phyloP scores from a whole-genome alignment of 2,888 invertebrate genomes.

The Trissolcus brochymenae region DNA sequence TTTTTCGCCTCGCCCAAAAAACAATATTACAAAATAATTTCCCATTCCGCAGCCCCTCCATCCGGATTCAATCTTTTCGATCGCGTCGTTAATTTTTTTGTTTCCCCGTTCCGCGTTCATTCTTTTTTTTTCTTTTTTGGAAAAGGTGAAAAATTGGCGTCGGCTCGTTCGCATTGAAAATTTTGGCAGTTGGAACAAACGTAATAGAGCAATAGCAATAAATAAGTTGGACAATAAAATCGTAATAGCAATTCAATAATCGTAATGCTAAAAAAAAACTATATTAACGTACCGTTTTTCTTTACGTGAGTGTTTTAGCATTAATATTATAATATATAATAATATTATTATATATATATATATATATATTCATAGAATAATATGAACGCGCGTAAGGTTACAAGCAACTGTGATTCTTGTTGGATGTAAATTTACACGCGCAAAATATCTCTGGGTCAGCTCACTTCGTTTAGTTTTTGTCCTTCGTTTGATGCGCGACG shows the following conservation, averaged over 20 bases:
- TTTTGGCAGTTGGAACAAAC: conserved; percentile 64
- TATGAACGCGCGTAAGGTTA: conserved; percentile 42
- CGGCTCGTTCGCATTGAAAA: conserved; percentile 47
- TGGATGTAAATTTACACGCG: conserved; percentile 54
- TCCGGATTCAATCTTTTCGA: not conserved
- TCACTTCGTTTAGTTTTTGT: conserved; percentile 39
- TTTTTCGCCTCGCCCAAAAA: conserved; percentile 48
- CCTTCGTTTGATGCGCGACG: conserved; percentile 64
- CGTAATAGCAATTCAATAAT: conserved; percentile 58
- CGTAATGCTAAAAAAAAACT: conserved; percentile 49
- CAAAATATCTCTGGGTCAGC: conserved; percentile 20
- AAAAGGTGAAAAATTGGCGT: conserved; percentile 26
- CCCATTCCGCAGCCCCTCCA: not conserved
- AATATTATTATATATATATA: conserved; percentile 27
- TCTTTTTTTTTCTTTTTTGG: conserved; percentile 10
- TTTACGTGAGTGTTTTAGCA: conserved; percentile 21
- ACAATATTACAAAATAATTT: conserved; percentile 42
- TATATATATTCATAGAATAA: conserved; percentile 26
- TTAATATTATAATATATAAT: conserved; percentile 4
- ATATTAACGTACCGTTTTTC: conserved; percentile 22
- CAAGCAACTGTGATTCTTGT: conserved; percentile 42
- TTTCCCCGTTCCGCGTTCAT: not conserved
- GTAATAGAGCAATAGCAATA: conserved; percentile 61
- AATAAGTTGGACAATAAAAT: conserved; percentile 58
- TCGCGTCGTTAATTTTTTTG: not conserved